Percentiles rank a stretch among this genome's conserved stretches.
phyloP scores from a whole-genome alignment of 2,113 vertebrate species.

The Madoqua kirkii region DNA sequence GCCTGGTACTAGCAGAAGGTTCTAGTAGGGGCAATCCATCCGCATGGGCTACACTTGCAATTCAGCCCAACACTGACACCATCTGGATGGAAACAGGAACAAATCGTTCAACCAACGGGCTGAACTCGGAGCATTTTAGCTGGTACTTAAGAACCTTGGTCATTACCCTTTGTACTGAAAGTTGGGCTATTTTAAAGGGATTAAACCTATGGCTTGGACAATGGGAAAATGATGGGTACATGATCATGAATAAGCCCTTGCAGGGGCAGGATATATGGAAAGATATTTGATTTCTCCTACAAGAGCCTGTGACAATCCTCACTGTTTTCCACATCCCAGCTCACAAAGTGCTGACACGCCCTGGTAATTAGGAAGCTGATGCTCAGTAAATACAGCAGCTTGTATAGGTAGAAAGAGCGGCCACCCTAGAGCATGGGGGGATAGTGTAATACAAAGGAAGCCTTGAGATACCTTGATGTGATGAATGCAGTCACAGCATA shows the following conservation, averaged over 20 bases:
- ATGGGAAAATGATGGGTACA: background rate
- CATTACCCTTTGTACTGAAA: background rate
- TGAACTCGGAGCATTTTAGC: background rate
- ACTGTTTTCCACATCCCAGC: background rate
- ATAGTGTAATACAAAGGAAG: background rate
- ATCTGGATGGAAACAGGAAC: background rate
- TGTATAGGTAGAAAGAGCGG: background rate
- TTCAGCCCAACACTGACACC: background rate
- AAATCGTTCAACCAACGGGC: background rate
- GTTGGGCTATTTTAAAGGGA: background rate
- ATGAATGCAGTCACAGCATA: background rate
- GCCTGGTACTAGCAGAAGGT: background rate
- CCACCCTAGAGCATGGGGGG: background rate
- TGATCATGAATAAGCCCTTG: background rate
- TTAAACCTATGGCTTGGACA: background rate
- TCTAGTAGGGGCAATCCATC: background rate
- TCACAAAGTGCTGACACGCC: background rate
- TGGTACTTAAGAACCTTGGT: background rate
- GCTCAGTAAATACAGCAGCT: background rate
- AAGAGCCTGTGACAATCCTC: background rate
- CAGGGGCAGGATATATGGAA: background rate
- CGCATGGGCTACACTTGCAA: background rate
- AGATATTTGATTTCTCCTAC: background rate
- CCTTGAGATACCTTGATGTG: background rate
- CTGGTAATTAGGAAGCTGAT: background rate